Base-by-base conservation (phyloP, 2,888 invertebrate genomes). In the Mellilla xanthometata region DNA sequence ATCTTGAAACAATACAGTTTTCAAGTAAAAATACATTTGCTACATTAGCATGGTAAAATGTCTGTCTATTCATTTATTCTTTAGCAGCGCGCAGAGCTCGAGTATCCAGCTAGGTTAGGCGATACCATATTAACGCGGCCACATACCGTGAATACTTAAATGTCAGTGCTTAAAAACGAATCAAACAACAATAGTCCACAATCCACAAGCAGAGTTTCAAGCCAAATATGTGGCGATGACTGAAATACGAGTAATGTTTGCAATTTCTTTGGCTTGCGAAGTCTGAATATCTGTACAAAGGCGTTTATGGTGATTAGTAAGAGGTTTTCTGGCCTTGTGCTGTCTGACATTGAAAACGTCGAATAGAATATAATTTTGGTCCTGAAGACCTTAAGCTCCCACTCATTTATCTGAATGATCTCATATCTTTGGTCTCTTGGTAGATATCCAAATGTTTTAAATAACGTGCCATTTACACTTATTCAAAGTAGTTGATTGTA, bases 261-360 rank as follows among this genome's bases (percentile, higher is more conserved):
- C 57, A 60, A 60, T 64, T 68, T 65, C 62, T 58, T 56, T 59
- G 52, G 58, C 59, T 65, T 66, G 52, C 56, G 36, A 41, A 57
- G 65, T 49, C 52, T 50, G 54, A 50, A 42, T 31, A 3, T 53
- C 35, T 67, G 65, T 64, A 70, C 70, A 64, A 71, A 74, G 75
- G 78, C 70, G 76, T 68, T 68, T 67, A 68, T 69, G 68, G 80
- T 77, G 80, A 84, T 77, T 70, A 68, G 80, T 77, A 80, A 85
- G 78, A 73, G 81, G 82, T 67, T 6, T 19, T 19, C 15, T 19
- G 78, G 79, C 86, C 84, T 85, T 84, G 83, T 60, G 50, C 49
- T 49, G 68, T 70, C 72, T 84, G 81, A 83, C 86, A 87, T 86
- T 85, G 87, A 72, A 63, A 61, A 54, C 64, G 62, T 60, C 63